Conservation (phyloP, 2,888 invertebrate genomes). For the Lapara coniferarum region DNA sequence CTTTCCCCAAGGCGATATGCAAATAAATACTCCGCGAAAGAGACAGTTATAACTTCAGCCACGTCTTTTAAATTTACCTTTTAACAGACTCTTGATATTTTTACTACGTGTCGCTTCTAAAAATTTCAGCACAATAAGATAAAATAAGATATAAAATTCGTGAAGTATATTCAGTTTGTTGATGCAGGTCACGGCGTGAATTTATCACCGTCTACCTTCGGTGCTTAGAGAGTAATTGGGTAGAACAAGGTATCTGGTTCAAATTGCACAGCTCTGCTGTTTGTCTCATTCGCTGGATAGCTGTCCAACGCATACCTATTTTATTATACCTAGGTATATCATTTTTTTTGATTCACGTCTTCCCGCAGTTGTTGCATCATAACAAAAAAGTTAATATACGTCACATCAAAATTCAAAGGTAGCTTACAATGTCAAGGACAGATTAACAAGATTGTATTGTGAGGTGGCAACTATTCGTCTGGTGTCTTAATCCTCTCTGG, state of each 20-base stretch:
- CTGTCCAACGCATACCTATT: not conserved
- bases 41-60: constrained; percentile 68
- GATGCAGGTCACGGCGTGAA: constrained; percentile 71
- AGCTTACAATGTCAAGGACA: no score
- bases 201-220: constrained; percentile 70
- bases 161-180: constrained; percentile 61
- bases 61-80: constrained; percentile 75
- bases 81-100: constrained; percentile 75
- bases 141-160: constrained; percentile 65
- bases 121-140: constrained; percentile 65
- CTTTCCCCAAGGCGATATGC: constrained; percentile 53
- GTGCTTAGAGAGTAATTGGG: constrained; percentile 64
- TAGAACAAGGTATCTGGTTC: constrained; percentile 58
- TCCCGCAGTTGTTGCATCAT: not conserved
- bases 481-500: no score
- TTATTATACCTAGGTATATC: not conserved
- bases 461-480: no score
- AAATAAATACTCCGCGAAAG: constrained; percentile 56
- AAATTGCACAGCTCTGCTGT: constrained; percentile 40
- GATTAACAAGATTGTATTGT: no score
- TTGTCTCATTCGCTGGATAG: constrained; percentile 19
- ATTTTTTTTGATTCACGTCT: not conserved
- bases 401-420: no score
- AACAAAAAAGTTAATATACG: no score
- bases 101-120: constrained; percentile 69